These are phyloP conservation scores for Caenorhabditis uteleia DNA, from an alignment of 2,888 invertebrate species.

Conservation along the genomic window DNA sequence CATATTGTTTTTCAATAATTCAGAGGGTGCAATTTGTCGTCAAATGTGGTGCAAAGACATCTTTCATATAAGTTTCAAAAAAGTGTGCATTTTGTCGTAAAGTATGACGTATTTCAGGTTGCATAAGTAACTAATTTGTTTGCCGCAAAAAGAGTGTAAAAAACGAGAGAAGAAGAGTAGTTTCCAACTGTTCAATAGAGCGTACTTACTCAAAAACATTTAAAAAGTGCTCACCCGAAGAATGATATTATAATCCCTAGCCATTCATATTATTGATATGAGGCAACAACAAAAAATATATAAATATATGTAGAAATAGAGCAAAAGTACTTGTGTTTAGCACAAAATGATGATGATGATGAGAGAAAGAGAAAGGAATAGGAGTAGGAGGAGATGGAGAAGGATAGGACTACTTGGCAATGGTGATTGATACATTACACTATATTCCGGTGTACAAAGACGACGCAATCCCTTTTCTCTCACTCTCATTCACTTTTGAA, in stretches of 20 bases:
- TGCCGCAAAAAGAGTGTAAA: too few relatives aligned
- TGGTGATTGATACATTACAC: constrained; percentile 45
- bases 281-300: constrained; percentile 1
- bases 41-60: too few relatives aligned
- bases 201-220: too few relatives aligned
- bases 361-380: not conserved
- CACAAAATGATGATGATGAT: not conserved
- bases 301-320: constrained; percentile 6
- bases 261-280: constrained; percentile 36
- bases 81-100: too few relatives aligned
- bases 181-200: too few relatives aligned
- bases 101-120: too few relatives aligned
- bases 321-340: constrained; percentile 20
- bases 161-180: too few relatives aligned
- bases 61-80: too few relatives aligned
- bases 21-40: too few relatives aligned
- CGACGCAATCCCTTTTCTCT: constrained; percentile 11
- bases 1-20: too few relatives aligned
- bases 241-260: constrained; percentile 32
- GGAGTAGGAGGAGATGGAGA: not conserved
- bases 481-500: not conserved
- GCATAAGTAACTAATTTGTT: too few relatives aligned
- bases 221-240: constrained; percentile 5
- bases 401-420: not conserved
- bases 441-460: too few relatives aligned